These are phyloP conservation scores for Heliconius hermathena DNA, from an alignment of 1,140 invertebrate genomes.

Conservation along the genomic window DNA sequence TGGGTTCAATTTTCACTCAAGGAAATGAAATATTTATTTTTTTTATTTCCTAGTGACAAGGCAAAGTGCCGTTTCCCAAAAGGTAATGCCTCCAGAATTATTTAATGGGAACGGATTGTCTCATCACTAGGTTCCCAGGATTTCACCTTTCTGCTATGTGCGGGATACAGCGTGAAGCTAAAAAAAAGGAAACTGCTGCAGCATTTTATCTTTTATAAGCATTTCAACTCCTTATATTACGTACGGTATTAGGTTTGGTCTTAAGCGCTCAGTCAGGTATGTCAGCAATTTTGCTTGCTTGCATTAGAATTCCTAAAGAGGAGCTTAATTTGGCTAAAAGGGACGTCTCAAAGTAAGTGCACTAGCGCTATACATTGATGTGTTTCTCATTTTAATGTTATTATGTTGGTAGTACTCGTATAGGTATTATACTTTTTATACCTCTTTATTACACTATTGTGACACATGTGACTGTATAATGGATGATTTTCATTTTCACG, in stretches of 20 bases:
- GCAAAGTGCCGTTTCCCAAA: no score
- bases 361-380: constrained; percentile 14
- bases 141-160: no score
- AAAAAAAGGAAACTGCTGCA: neutral
- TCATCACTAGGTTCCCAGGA: no score
- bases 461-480: no score
- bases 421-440: neutral
- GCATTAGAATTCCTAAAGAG: constrained; percentile 41
- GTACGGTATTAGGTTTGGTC: neutral
- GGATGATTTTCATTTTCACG: no score
- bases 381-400: constrained; percentile 28
- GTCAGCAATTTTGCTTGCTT: constrained; percentile 45
- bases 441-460: neutral
- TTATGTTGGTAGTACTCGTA: constrained; percentile 24
- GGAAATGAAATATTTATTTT: no score
- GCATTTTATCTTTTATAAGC: neutral
- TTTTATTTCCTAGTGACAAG: no score
- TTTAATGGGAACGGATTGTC: no score
- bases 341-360: constrained; percentile 47
- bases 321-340: constrained; percentile 50
- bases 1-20: no score
- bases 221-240: neutral
- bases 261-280: constrained; percentile 41
- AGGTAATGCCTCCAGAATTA: no score
- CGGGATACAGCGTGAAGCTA: neutral